Conservation (phyloP, 2,113 vertebrate genomes). For the Pterocles orientalis region DNA sequence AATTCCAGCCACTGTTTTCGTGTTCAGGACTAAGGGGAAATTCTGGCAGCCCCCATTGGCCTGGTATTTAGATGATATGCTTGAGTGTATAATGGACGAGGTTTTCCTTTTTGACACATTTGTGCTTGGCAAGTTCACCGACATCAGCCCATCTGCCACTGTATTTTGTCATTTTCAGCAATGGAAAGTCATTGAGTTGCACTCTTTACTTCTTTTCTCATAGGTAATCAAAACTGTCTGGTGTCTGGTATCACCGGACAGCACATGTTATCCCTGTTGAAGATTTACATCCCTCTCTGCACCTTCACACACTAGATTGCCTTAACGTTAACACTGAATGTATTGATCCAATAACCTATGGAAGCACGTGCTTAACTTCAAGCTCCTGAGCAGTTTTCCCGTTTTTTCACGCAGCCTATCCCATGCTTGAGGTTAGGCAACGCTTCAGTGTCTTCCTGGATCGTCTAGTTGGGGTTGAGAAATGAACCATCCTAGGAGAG, state of each 20-base stretch:
- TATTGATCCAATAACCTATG: background rate
- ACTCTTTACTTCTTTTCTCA: background rate
- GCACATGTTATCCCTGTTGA: background rate
- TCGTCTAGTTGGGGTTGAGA: background rate
- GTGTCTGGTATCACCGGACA: background rate
- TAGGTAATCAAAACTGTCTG: background rate
- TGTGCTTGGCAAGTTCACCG: constrained; percentile 3
- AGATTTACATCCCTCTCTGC: background rate
- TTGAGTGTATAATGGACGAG: background rate
- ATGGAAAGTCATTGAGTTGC: background rate
- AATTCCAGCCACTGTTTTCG: background rate
- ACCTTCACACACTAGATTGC: background rate
- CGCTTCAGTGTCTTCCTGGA: background rate
- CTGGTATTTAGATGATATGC: constrained; percentile 19
- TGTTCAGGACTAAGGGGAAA: constrained; percentile 14
- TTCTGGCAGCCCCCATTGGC: background rate
- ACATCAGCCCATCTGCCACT: background rate
- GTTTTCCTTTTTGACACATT: background rate
- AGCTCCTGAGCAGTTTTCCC: background rate
- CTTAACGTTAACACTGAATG: background rate
- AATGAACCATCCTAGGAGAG: background rate
- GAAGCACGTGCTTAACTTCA: background rate
- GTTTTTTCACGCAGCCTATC: background rate
- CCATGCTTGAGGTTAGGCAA: background rate
- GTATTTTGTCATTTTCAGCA: background rate